A percentile compares a stretch with the other conserved stretches of the same genome.
Evolutionary conservation across 2,113 vertebrate species (phyloP).

Genomic region (Heterotis niloticus): DNA sequence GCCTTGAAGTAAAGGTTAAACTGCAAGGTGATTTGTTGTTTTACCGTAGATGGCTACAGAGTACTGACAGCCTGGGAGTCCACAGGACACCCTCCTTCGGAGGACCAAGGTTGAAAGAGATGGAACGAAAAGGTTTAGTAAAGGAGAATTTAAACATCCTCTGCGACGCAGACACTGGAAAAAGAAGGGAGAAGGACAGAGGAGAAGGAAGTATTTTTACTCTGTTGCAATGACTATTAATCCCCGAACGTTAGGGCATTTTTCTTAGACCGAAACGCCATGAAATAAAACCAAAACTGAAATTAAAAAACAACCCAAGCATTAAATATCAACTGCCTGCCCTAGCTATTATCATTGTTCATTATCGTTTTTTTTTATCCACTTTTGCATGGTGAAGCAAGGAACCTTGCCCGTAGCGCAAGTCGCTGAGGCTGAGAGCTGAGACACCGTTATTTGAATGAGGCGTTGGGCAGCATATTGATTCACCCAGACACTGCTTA

Average conservation of each 20-base stretch:
- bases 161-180: not conserved
- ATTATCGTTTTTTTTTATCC: not conserved
- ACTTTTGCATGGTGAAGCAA: not conserved
- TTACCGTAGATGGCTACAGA: not conserved
- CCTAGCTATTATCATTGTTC: not conserved
- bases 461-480: slow-evolving; percentile 35
- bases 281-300: slow-evolving; percentile 2
- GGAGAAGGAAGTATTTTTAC: not conserved
- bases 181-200: not conserved
- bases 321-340: not conserved
- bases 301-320: slow-evolving; percentile 8
- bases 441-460: slow-evolving; percentile 30
- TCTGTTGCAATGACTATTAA: not conserved
- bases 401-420: not conserved
- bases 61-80: not conserved
- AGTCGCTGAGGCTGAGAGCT: slow-evolving; percentile 17
- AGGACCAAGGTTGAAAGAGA: too few relatives aligned
- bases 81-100: too few relatives aligned
- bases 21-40: not conserved
- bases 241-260: not conserved
- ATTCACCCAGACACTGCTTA: slow-evolving; percentile 52
- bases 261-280: not conserved
- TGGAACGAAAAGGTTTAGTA: not conserved
- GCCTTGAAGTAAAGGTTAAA: not conserved
- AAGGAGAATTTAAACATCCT: not conserved